Conservation (phyloP, 2,797 vertebrate species). For the Oryzias dopingdopingensis region DNA sequence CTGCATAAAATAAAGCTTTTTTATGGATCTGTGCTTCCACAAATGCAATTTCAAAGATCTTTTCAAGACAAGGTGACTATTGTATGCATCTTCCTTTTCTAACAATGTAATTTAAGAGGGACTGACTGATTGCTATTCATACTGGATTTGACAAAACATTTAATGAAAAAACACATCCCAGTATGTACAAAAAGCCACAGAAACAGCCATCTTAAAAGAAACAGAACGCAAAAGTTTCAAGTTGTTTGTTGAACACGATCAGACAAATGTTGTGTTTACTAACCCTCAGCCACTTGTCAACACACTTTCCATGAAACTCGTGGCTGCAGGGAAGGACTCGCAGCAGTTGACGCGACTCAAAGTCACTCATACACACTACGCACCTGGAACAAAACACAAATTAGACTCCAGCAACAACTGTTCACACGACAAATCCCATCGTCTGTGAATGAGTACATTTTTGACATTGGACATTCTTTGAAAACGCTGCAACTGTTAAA, state of each 20-base stretch:
- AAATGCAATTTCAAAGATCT: no score
- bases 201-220: not conserved
- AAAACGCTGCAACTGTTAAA: not conserved
- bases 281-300: conserved; percentile 99
- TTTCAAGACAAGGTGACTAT: no score
- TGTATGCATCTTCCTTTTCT: no score
- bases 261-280: conserved; percentile 26
- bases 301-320: conserved; percentile 98
- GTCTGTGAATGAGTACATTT: not conserved
- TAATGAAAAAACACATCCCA: no score
- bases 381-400: conserved; percentile 70
- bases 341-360: conserved; percentile 97
- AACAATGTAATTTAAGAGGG: no score
- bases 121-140: no score
- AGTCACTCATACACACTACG: conserved; percentile 99
- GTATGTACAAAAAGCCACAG: not conserved
- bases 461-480: not conserved
- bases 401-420: not conserved
- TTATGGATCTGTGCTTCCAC: no score
- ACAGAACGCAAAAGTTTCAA: not conserved
- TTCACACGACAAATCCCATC: not conserved
- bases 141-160: no score
- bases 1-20: no score
- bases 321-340: conserved; percentile 98
- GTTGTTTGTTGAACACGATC: not conserved